Base-by-base conservation (phyloP, 2,888 invertebrate species). In the Polymixis lichenea region DNA sequence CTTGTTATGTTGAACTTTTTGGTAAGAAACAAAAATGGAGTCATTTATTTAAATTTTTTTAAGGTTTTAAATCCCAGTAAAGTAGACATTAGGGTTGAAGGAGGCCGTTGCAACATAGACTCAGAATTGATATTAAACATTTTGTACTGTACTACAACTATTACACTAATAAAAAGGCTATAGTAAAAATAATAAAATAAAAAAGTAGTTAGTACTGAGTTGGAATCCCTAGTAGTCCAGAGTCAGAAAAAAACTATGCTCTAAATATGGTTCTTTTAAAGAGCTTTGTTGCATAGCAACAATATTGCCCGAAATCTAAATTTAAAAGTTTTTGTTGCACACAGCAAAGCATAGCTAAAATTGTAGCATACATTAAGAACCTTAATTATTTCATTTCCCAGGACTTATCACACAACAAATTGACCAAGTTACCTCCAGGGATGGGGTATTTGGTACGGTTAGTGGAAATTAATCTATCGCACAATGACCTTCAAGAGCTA, bases 391-490 rank as follows among this genome's bases (percentile, higher is more conserved):
- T 32, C 32, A 43, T 2, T 73, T 71, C 13, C n/a, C 93, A 98
- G 98, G 98, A 98, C 95, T 93, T 98, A 87, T 98, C 98, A 55
- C 96, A 98, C 95, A 99, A 98, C 95, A 97, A 97, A 90, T 94
- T 99, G 94, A 96, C 96, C 84, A 95, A 93, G 80, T 93, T 99
- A 91, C 98, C 99, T 46, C 97, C 97, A 83, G 98, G 98, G 90
- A 97, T 99, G 97, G 98, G 98, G 84, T 98, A 98, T 95, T 95
- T 98, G 93, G 98, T 98, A 81, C 97, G 98, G 88, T 95, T 98
- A 92, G 97, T 97, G 75, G 97, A 98, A 90, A 95, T 98, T 85
- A 97, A 98, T 92, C 92, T 98, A 79, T 98, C 98, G 86, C 97
- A 98, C 95, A 98, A 98, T 94, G 97, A 97, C 93, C 96, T 98